Base-by-base conservation (phyloP, 2,797 vertebrate species). In the Discoglossus pictus region DNA sequence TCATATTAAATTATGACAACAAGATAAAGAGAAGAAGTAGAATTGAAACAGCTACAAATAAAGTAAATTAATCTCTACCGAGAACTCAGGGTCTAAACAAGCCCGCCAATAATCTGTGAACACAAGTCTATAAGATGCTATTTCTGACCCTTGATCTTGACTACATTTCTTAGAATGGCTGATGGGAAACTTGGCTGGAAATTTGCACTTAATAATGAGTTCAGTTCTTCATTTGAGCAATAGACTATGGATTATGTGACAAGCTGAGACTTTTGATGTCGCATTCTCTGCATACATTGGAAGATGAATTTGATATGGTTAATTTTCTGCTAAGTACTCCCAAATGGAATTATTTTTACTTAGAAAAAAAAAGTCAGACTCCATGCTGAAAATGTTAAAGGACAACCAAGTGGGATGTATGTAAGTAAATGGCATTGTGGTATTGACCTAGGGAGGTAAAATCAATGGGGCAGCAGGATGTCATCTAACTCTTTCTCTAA, bases 201-300 rank as follows among this genome's bases (percentile, higher is more conserved):
- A 48, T 24, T 2, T 48, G 46, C 6, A 25, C 46, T n/a, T 48
- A 48, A 48, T 48, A 48, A 48, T 48, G 46, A n/a, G 20, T 48
- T 24, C 23, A 25, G 20, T 48, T 24, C 21, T 24, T 48, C 20
- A 25, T 48, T 12, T 48, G 46, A 48, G 46, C 46, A 13, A 24
- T 13, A 24, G 7, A 48, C 21, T 24, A 48, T 48, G 46, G 46
- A 48, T 48, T 48, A 24, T 48, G 46, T 48, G 46, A 23, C 46
- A 48, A 48, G 21, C 46, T 24, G 25, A 48, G 46, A 6, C 10
- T 24, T 48, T 48, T 48, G 46, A 48, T 48, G 46, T 48, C 46
- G 25, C 25, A 2, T 25, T 48, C 20, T 7, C 10, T 47, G 44
- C 44, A 47, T 24, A 25, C 21, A 13, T 48, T 13, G 20, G 20